phyloP scores from a whole-genome alignment of 2,797 vertebrate species.

The Malurus leucopterus region DNA sequence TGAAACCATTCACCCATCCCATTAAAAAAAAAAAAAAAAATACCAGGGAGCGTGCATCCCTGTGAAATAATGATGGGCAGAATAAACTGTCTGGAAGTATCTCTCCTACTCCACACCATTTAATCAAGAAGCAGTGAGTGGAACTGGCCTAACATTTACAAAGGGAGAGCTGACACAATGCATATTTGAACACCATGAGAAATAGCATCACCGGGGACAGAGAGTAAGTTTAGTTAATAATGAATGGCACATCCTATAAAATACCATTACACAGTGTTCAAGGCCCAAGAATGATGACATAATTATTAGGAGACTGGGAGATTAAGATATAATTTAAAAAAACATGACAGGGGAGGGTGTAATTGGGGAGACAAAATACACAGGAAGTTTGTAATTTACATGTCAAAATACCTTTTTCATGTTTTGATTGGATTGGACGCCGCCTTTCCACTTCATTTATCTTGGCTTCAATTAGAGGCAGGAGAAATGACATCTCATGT shows the following conservation, averaged over 20 bases:
- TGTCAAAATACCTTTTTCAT: slow-evolving; percentile 82
- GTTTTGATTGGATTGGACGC: slow-evolving; percentile 80
- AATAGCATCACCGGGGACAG: slow-evolving; percentile 68
- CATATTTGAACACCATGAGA: slow-evolving; percentile 75
- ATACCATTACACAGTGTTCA: slow-evolving; percentile 77
- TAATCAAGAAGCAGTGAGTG: slow-evolving; percentile 56
- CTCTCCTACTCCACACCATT: slow-evolving; percentile 26
- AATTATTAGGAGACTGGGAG: slow-evolving; percentile 80
- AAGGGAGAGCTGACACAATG: slow-evolving; percentile 71
- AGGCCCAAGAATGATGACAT: slow-evolving; percentile 80
- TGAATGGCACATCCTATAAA: slow-evolving; percentile 81
- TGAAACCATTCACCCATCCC: slow-evolving; percentile 35
- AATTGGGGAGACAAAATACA: slow-evolving; percentile 81
- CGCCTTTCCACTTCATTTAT: slow-evolving; percentile 81
- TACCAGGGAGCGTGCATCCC: not conserved
- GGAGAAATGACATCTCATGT: slow-evolving; percentile 69
- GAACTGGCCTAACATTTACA: slow-evolving; percentile 65
- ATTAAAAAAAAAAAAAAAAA: slow-evolving; percentile 48
- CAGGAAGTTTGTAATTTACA: slow-evolving; percentile 82
- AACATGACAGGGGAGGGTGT: slow-evolving; percentile 81
- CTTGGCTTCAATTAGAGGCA: slow-evolving; percentile 76
- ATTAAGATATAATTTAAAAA: slow-evolving; percentile 83
- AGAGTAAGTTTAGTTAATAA: slow-evolving; percentile 78
- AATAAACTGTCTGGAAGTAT: slow-evolving; percentile 51
- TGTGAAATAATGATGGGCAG: slow-evolving; percentile 61